phyloP scores from a whole-genome alignment of 2,113 vertebrate genomes.

The Lasiurus borealis region DNA sequence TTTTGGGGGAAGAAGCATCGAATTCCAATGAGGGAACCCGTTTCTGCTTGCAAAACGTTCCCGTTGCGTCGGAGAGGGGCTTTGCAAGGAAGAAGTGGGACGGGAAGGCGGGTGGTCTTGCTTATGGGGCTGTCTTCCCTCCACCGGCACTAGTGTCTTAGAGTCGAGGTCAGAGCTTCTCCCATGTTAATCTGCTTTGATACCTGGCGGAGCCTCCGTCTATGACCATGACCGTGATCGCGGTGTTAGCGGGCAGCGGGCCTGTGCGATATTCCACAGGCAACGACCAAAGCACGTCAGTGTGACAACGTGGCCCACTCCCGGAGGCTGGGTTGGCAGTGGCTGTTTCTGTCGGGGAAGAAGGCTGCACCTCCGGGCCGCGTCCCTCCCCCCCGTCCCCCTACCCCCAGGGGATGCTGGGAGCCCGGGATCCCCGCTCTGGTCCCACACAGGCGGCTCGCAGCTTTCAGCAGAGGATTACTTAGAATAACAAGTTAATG shows the following conservation, averaged over 20 bases:
- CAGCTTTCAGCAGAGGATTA: constrained; percentile 81
- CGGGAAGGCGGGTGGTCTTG: neutral
- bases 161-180: neutral
- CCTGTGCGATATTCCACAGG: neutral
- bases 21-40: constrained; percentile 34
- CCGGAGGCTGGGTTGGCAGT: neutral
- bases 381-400: neutral
- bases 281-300: fast-evolving
- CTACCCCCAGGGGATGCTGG: neutral
- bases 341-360: neutral
- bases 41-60: constrained; percentile 54
- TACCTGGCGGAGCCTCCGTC: neutral
- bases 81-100: neutral
- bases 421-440: neutral
- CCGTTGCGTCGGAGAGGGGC: neutral
- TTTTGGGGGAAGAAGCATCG: neutral
- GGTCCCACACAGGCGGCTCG: constrained; percentile 47
- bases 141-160: neutral
- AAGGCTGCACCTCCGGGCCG: neutral
- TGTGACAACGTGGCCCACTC: too few relatives aligned
- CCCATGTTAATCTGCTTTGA: neutral
- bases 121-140: neutral
- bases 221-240: neutral
- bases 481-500: constrained; percentile 78
- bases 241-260: neutral